A percentile compares a stretch with the other conserved stretches of the same genome.
phyloP scores from a whole-genome alignment of 2,888 invertebrate genomes.

The Andrena flavipes region DNA sequence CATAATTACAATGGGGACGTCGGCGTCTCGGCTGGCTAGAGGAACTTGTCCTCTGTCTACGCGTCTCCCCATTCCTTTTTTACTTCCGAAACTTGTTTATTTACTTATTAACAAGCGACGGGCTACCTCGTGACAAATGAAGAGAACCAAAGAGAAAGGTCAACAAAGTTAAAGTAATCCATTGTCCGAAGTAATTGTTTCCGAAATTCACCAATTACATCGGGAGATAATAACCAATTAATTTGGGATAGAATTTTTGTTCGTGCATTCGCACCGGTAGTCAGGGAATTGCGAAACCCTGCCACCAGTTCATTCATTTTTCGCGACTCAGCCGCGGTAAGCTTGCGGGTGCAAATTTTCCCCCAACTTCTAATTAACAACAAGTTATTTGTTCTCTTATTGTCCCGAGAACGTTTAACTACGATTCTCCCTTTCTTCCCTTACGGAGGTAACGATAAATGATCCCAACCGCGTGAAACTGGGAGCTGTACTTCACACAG shows the following conservation, averaged over 20 bases:
- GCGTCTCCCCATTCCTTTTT: neutral
- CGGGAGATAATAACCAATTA: neutral
- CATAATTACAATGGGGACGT: conserved; percentile 24
- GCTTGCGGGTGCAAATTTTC: conserved; percentile 17
- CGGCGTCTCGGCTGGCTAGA: neutral
- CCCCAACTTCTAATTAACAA: conserved; percentile 40
- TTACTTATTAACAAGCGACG: neutral
- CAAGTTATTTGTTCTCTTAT: conserved; percentile 35
- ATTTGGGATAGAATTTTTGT: neutral
- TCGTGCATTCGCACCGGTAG: neutral
- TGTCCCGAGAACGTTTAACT: conserved; percentile 13
- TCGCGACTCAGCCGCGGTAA: neutral
- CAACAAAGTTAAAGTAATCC: neutral
- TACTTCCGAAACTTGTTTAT: conserved; percentile 17
- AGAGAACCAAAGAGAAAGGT: neutral
- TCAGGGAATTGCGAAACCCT: neutral
- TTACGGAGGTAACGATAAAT: conserved; percentile 32
- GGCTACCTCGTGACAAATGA: neutral
- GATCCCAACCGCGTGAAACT: conserved; percentile 28
- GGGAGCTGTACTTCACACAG: conserved; percentile 24
- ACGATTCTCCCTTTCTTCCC: neutral
- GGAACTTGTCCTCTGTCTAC: neutral
- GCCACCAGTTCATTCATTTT: conserved; percentile 15
- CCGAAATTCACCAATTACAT: neutral
- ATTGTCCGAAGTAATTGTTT: neutral